Base-by-base conservation (phyloP, 2,797 vertebrate species). In the Onychomys arenicola region DNA sequence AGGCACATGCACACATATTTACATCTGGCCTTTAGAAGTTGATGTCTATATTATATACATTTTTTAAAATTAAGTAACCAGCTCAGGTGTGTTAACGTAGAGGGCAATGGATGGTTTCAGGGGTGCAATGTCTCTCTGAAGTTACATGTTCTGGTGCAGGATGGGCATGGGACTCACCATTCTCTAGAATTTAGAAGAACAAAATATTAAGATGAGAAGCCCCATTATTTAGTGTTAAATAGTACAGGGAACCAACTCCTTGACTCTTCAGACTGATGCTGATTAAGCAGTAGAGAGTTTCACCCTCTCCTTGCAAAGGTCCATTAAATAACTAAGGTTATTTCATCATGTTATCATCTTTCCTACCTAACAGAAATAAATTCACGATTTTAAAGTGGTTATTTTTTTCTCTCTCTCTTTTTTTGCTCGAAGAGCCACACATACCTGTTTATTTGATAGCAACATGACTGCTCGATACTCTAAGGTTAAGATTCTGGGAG, bases 211-310 rank as follows among this genome's bases (percentile, higher is more conserved):
- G 34, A 85, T 65, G 21, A 76, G 63, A 13, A 91, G 63, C 14
- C 3, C 12, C 6, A 57, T 2, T 83, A 95, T 75, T 3, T 46
- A 40, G 8, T 0, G n/a, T 76, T 71, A 94, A 96, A 86, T 80
- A 93, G 63, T 25, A 0, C 12, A 27, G 14, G 67, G 59, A 92
- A 93, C 69, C 49, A 67, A 67, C 63, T 96, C 85, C 63, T 49
- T 89, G 67, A 73, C 9, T 55, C 43, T 17, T 63, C 63, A 37
- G 34, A 83, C 88, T 77, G 57, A 67, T 61, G 52, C 34, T 84
- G n/a, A 88, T 78, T 87, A 89, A 92, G 49, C 92, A 25, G 27
- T 34, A 73, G 59, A 81, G 13, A 86, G 78, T 73, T 63, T 73
- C 32, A 69, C 14, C 16, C 17, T 14, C 32, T 17, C 10, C 27